Evolutionary conservation across 2,113 vertebrate species (phyloP).

Genomic region (Brachionichthys hirsutus): DNA sequence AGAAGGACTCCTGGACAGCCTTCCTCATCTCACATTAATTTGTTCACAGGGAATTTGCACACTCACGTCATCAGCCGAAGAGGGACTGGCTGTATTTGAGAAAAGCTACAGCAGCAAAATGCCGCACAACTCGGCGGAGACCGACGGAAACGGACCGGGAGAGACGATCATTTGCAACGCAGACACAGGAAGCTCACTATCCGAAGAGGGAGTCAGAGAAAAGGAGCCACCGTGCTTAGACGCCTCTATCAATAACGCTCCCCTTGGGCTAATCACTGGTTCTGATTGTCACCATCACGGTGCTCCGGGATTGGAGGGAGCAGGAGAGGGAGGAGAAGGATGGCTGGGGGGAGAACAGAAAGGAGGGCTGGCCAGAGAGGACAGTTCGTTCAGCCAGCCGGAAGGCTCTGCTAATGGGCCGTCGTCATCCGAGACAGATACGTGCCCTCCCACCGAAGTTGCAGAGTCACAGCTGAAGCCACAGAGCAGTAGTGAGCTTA

Average conservation of each 20-base stretch:
- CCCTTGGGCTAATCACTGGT: slow-evolving; percentile 50
- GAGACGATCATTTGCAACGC: slow-evolving; percentile 36
- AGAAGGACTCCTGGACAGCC: slow-evolving; percentile 38
- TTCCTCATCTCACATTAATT: slow-evolving; percentile 52
- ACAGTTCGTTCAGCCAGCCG: slow-evolving; percentile 68
- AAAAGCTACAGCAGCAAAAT: slow-evolving; percentile 66
- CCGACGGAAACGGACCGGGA: slow-evolving; percentile 52
- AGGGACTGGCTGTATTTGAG: slow-evolving; percentile 47
- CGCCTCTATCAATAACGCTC: slow-evolving; percentile 48
- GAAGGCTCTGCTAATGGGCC: slow-evolving; percentile 59
- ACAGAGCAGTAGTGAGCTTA: slow-evolving; percentile 56
- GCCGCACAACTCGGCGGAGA: slow-evolving; percentile 67
- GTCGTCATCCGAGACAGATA: slow-evolving; percentile 65
- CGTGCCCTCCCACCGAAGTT: slow-evolving; percentile 68
- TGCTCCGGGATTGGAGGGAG: slow-evolving; percentile 53
- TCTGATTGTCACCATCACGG: slow-evolving; percentile 60
- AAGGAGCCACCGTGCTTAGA: slow-evolving; percentile 52
- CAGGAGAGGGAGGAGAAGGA: slow-evolving; percentile 35
- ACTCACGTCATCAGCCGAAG: slow-evolving; percentile 55
- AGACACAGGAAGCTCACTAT: slow-evolving; percentile 40
- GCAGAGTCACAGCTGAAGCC: slow-evolving; percentile 70
- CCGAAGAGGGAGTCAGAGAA: slow-evolving; percentile 56
- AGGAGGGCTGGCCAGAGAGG: slow-evolving; percentile 55
- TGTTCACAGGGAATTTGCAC: slow-evolving; percentile 54
- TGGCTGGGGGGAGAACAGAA: slow-evolving; percentile 46